Evolutionary conservation across 2,888 invertebrate species (phyloP), one percentile per base, ranked within the genome.

Genomic region (Dasysyrphus tricinctus): DNA sequence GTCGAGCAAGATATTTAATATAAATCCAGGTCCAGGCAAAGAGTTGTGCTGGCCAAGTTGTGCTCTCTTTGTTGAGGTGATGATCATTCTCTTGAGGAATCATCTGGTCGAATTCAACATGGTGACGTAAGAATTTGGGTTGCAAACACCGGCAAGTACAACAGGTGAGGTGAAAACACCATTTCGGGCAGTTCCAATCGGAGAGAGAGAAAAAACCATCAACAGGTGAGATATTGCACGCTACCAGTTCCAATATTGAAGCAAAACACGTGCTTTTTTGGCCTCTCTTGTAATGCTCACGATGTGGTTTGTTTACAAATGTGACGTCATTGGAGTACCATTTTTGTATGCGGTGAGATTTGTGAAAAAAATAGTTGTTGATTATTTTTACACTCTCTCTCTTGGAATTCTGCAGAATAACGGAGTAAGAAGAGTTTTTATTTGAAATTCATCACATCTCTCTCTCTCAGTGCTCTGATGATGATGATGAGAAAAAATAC

Each of bases 301-400:
- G 12, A 12, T 39, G 56, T 49, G 67, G 54, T 79, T 86, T 86
- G 86, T 86, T 86, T 86, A 86, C 86, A 86, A 65, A 72, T 47
- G 59, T 86, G 86, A 86, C 86, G 86, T 86, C 86, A 85, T 42
- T 67, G 9, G 19, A 12, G 14, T 42, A 12, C 24, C 8, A 70
- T 72, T 56, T 72, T 56, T 75, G 65, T 67, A 72, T 44, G 44
- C 39, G 2, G 14, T 76, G 14, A 67, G 49, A 65, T 72, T 37
- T 59, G 73, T 39, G 39, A 67, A 74, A 16, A 67, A 73, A 19
- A 54, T 65, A 16, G 67, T 2, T 70, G 42, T 44, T 56, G 19
- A 29, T 12, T 37, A 16, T 51, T 29, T 51, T 29, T 51, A 16
- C 16, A 37, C 37, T 72, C 84, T 75, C 51, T 72, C 84, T 77